These are phyloP conservation scores for Conus ventricosus DNA, from an alignment of 1,140 invertebrate species.

Conservation along the genomic window DNA sequence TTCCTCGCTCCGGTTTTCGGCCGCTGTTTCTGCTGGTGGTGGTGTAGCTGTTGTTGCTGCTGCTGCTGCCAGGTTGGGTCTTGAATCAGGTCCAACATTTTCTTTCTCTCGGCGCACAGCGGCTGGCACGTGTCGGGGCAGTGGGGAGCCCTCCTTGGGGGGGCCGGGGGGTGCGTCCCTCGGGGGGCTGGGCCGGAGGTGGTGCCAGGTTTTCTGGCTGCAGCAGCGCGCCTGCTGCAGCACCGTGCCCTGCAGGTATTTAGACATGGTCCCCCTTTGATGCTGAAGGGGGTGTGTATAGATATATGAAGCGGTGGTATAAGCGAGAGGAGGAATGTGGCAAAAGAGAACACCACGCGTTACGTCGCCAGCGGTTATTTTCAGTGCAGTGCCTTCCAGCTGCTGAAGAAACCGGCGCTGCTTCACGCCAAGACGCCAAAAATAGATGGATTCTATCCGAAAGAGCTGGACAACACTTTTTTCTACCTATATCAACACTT, in stretches of 20 bases:
- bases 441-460: too few species aligned
- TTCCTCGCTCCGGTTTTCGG: neutral
- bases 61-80: neutral
- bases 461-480: too few species aligned
- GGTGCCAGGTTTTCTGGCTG: neutral
- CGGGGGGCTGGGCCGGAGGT: constrained; percentile 15
- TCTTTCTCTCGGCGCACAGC: constrained; percentile 16
- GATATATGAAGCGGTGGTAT: neutral
- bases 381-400: too few species aligned
- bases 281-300: neutral
- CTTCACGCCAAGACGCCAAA: too few species aligned
- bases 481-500: too few species aligned
- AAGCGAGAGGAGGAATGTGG: too few species aligned
- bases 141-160: neutral
- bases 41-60: neutral
- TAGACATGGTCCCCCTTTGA: constrained; percentile 3
- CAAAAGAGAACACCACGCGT: too few species aligned
- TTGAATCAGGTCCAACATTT: constrained; percentile 32
- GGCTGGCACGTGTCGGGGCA: neutral
- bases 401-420: too few species aligned
- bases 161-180: neutral
- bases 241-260: neutral
- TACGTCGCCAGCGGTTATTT: too few species aligned
- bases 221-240: constrained; percentile 19
- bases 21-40: neutral